Base-by-base conservation (phyloP, 2,888 invertebrate genomes). In the Kryphioiulus occultus region DNA sequence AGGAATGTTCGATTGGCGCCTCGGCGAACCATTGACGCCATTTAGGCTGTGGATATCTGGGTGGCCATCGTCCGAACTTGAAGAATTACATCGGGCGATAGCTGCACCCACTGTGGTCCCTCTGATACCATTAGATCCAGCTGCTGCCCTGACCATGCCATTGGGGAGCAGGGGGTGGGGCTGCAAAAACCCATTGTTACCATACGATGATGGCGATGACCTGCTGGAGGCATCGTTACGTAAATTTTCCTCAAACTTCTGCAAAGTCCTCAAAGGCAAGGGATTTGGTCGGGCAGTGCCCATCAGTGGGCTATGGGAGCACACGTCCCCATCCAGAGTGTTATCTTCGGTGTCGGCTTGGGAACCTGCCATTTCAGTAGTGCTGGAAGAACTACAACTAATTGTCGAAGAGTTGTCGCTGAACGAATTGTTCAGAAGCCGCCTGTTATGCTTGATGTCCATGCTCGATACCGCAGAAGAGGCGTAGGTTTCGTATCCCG, bases 401-500 rank as follows among this genome's bases (percentile, higher is more conserved):
- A 89, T 68, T 3, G 85, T 88, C 5, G 89, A 89, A n/a, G 88
- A 89, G 53, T 89, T 87, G 68, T 89, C 89, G 44, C 87, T 88
- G 39, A 88, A 88, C 59, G 88, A 88, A 68, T 87, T 86, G 35
- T 88, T 88, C n/a, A 87, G 85, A 22, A 82, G 10, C 1, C 85
- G 85, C 15, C 88, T 32, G 35, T 87, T 85, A n/a, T 30, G 85
- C 30, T 85, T 68, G 35, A 59, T 32, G n/a, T 88, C 88, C 86
- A 85, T 87, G 35, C 89, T 89, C 9, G 90, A 90, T 12, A 89
- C 87, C 22, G 89, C 22, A 0, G 89, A 89, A 1, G 90, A 90
- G 2, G 89, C 89, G 22, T 89, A 88, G 0, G 90, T 89, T 35
- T 90, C 89, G 42, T 90, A 89, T 5, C 90, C 89, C 10, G 89